A percentile compares a stretch with the other conserved stretches of the same genome.
phyloP scores from a whole-genome alignment of 2,113 vertebrate genomes.

The Microcebus lehilahytsara region DNA sequence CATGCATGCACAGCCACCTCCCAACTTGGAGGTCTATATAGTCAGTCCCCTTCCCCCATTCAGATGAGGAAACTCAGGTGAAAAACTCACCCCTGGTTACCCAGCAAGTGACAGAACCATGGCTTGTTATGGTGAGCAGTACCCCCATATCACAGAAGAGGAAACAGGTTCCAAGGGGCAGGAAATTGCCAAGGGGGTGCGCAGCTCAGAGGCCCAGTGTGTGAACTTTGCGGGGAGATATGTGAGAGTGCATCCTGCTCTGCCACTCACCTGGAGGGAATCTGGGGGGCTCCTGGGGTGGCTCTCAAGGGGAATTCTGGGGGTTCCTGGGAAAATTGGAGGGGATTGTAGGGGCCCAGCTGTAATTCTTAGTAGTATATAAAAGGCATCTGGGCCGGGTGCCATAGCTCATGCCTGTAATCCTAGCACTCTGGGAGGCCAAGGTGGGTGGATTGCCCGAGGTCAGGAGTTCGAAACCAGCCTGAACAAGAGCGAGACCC shows the following conservation, averaged over 20 bases:
- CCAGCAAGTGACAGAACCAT: neutral
- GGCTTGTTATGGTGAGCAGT: neutral
- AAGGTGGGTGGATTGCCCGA: no score
- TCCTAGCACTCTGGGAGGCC: no score
- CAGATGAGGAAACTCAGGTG: neutral
- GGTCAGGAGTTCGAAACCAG: no score
- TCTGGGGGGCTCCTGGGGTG: neutral
- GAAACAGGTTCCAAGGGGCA: neutral
- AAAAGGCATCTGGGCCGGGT: neutral
- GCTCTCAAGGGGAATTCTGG: neutral
- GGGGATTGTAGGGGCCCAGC: neutral
- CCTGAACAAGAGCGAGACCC: no score
- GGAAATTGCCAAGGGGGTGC: neutral
- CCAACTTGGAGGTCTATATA: neutral
- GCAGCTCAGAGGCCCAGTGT: fast-evolving
- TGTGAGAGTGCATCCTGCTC: neutral
- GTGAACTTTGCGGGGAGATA: neutral
- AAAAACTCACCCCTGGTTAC: neutral
- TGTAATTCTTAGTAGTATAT: neutral
- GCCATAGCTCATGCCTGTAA: no score
- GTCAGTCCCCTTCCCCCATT: no score
- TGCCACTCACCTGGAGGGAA: neutral
- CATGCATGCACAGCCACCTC: neutral
- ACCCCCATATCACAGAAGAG: neutral
- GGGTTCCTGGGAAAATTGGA: neutral